phyloP scores from a whole-genome alignment of 1,140 invertebrate genomes.

The Phymastichus coffea region DNA sequence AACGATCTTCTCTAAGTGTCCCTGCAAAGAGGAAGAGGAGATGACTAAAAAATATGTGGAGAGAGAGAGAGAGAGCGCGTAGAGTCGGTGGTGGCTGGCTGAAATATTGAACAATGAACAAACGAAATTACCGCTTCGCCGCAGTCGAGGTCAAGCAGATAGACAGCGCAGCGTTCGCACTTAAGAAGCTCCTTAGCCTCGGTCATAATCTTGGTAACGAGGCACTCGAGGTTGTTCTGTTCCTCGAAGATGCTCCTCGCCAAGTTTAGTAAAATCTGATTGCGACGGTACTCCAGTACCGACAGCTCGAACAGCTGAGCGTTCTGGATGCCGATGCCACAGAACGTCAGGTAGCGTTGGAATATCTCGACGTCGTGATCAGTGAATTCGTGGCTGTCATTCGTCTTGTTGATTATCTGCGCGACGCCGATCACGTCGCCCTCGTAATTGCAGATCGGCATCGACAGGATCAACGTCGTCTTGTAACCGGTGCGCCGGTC shows the following conservation, averaged over 20 bases:
- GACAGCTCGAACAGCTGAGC: conserved; percentile 95
- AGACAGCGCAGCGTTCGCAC: conserved; percentile 90
- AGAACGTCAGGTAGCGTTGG: conserved; percentile 87
- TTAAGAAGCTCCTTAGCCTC: conserved; percentile 90
- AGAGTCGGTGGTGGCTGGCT: too few relatives aligned
- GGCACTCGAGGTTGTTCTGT: conserved; percentile 87
- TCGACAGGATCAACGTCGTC: conserved; percentile 86
- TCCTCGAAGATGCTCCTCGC: conserved; percentile 55
- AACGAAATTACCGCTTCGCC: conserved; percentile 74
- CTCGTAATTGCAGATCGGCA: conserved; percentile 95
- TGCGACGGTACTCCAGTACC: conserved; percentile 87
- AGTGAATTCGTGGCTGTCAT: conserved; percentile 83
- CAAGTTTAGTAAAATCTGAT: conserved; percentile 68
- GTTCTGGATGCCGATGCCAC: conserved; percentile 96
- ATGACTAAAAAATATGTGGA: neutral
- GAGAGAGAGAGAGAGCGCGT: neutral
- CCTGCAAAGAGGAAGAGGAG: too few relatives aligned
- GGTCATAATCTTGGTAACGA: conserved; percentile 95
- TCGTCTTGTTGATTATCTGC: conserved; percentile 95
- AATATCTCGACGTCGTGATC: conserved; percentile 86
- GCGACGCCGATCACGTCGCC: conserved; percentile 95
- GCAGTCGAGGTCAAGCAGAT: conserved; percentile 81
- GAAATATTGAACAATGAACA: neutral
- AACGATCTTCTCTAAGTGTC: conserved; percentile 79
- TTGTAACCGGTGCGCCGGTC: conserved; percentile 91